Evolutionary conservation across 2,888 invertebrate species (phyloP).

Genomic region (Zhengitettix transpicula): DNA sequence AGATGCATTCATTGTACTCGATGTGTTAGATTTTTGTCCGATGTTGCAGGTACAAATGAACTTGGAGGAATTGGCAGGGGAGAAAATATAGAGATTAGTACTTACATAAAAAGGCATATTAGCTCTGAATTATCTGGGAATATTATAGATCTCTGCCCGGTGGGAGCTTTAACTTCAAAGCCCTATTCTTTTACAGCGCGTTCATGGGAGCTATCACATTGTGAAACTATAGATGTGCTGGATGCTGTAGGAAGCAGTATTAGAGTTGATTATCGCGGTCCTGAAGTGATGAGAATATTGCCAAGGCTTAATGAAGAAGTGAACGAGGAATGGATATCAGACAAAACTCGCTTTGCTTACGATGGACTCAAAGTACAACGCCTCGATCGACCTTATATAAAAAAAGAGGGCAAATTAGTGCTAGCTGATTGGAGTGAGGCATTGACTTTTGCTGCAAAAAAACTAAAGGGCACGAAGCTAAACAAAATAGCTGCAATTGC

Average conservation of each 20-base stretch:
- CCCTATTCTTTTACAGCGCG: slow-evolving; percentile 93
- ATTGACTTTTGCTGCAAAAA: no score
- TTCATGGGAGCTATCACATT: slow-evolving; percentile 94
- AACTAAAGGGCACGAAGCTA: no score
- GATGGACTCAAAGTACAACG: slow-evolving; percentile 94
- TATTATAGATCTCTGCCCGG: slow-evolving; percentile 95
- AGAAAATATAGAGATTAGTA: slow-evolving; percentile 94
- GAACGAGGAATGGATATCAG: slow-evolving; percentile 98
- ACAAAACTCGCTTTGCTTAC: slow-evolving; percentile 92
- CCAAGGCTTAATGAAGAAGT: slow-evolving; percentile 92
- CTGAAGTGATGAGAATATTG: slow-evolving; percentile 87
- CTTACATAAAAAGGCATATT: no score
- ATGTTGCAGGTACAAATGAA: slow-evolving; percentile 95
- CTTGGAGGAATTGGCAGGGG: slow-evolving; percentile 87
- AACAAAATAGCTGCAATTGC: slow-evolving; percentile 42
- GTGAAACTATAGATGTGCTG: slow-evolving; percentile 89
- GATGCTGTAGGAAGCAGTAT: slow-evolving; percentile 98
- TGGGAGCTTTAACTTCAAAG: slow-evolving; percentile 95
- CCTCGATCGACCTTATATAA: slow-evolving; percentile 82
- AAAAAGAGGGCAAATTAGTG: slow-evolving; percentile 58
- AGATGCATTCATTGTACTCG: slow-evolving; percentile 98
- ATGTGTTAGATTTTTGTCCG: slow-evolving; percentile 93
- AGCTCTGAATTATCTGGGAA: slow-evolving; percentile 97
- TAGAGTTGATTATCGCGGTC: slow-evolving; percentile 86
- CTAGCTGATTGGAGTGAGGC: slow-evolving; percentile 94